phyloP scores from a whole-genome alignment of 2,888 invertebrate species.

The Gymnoscelis rufifasciata region DNA sequence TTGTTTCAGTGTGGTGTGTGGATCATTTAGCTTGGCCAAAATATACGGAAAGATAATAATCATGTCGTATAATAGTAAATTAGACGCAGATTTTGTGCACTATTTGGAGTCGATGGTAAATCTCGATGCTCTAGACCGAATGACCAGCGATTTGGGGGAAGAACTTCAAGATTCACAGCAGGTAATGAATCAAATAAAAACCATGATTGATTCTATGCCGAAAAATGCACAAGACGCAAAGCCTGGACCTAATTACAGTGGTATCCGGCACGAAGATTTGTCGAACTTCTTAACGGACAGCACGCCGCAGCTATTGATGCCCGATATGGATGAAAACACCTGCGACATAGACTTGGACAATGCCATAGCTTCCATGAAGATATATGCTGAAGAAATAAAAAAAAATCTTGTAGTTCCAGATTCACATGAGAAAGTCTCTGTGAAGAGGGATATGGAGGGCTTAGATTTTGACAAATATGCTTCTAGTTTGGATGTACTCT shows the following conservation, averaged over 20 bases:
- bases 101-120: constrained; percentile 55
- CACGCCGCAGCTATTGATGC: constrained; percentile 51
- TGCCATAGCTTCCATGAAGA: constrained; percentile 52
- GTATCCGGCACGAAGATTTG: constrained; percentile 45
- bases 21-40: too few species aligned
- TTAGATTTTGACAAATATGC: constrained; percentile 57
- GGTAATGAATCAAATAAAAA: constrained; percentile 56
- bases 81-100: constrained; percentile 42
- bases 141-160: constrained; percentile 54
- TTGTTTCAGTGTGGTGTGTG: too few species aligned
- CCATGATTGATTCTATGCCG: constrained; percentile 49
- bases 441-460: constrained; percentile 32
- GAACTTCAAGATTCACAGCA: constrained; percentile 60
- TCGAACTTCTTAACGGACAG: constrained; percentile 50
- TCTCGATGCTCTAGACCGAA: constrained; percentile 54
- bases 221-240: constrained; percentile 20
- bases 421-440: constrained; percentile 20
- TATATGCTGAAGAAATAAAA: constrained; percentile 55
- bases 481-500: constrained; percentile 51
- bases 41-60: neutral
- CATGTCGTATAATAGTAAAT: constrained; percentile 15
- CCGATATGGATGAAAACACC: constrained; percentile 51
- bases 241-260: constrained; percentile 28
- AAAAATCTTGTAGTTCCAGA: constrained; percentile 39
- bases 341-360: constrained; percentile 51